A percentile compares a stretch with the other conserved stretches of the same genome.
Evolutionary conservation across 1,140 invertebrate genomes (phyloP).

Genomic region (Leptestheria dahalacensis): DNA sequence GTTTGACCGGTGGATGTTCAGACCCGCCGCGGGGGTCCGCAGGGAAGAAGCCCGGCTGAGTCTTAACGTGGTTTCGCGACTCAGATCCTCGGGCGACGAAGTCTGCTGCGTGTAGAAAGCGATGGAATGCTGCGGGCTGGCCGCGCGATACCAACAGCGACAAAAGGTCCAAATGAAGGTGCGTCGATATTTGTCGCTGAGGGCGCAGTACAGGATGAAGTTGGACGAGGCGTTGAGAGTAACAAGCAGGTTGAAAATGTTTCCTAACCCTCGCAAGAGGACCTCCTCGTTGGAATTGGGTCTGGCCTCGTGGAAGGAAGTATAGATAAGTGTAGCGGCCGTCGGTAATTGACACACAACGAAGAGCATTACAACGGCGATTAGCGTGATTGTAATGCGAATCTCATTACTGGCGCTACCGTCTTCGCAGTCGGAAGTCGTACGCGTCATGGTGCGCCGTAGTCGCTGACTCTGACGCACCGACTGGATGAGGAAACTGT

Average conservation of each 20-base stretch:
- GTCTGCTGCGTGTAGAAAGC: conserved; percentile 1
- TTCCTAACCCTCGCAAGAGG: conserved; percentile 39
- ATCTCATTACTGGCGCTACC: conserved; percentile 37
- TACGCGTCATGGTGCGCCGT: conserved; percentile 36
- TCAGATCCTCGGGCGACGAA: neutral
- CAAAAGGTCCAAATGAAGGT: conserved; percentile 47
- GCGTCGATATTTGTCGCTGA: conserved; percentile 56
- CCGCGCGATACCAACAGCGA: neutral
- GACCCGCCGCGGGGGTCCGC: neutral
- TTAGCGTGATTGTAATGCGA: conserved; percentile 56
- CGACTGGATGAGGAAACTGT: conserved; percentile 48
- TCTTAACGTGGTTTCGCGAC: neutral
- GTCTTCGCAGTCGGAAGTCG: conserved; percentile 24
- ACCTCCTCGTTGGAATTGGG: conserved; percentile 27
- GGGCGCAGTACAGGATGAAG: conserved; percentile 59
- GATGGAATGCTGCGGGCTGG: neutral
- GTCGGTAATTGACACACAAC: conserved; percentile 53
- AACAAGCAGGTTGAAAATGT: conserved; percentile 54
- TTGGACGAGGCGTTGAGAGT: conserved; percentile 53
- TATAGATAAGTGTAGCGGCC: conserved; percentile 37
- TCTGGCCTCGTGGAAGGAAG: conserved; percentile 30
- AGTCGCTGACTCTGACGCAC: conserved; percentile 40
- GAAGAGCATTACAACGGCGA: conserved; percentile 56
- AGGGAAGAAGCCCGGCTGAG: neutral
- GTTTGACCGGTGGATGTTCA: neutral